Conservation (phyloP, 2,797 vertebrate genomes). For the Hydrolagus colliei region DNA sequence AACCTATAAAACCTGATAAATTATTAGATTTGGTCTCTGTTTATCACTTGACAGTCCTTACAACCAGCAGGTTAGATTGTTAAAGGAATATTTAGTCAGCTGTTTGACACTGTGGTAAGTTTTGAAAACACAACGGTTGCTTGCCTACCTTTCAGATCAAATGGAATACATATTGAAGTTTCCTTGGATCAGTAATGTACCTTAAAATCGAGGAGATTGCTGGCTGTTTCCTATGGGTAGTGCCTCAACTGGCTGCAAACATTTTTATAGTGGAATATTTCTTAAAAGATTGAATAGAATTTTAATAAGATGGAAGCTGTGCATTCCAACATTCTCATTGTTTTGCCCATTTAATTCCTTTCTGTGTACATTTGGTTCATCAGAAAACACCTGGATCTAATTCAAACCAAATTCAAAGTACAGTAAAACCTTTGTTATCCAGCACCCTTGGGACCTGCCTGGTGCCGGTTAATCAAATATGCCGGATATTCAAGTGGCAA, state of each 20-base stretch:
- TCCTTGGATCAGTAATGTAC: background rate
- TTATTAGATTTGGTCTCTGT: background rate
- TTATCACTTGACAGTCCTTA: background rate
- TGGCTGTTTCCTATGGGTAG: too few relatives aligned
- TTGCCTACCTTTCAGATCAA: background rate
- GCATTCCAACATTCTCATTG: background rate
- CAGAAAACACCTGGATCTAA: background rate
- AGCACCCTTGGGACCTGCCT: too few relatives aligned
- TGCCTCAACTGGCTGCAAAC: too few relatives aligned
- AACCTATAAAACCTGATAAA: background rate
- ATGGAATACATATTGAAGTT: background rate
- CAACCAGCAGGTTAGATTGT: background rate
- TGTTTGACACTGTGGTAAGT: background rate
- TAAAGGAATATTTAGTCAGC: background rate
- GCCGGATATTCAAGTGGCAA: too few relatives aligned
- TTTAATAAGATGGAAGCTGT: background rate
- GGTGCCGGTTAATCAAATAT: too few relatives aligned
- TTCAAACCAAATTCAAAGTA: background rate
- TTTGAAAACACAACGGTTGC: background rate
- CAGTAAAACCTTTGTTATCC: too few relatives aligned
- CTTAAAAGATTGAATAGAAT: constrained; percentile 7
- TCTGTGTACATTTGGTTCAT: background rate
- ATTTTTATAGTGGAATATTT: background rate
- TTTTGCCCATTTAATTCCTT: too few relatives aligned
- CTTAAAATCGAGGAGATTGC: background rate